These are phyloP conservation scores for Drosophila lutescens DNA, from an alignment of 2,888 invertebrate genomes.

Conservation along the genomic window DNA sequence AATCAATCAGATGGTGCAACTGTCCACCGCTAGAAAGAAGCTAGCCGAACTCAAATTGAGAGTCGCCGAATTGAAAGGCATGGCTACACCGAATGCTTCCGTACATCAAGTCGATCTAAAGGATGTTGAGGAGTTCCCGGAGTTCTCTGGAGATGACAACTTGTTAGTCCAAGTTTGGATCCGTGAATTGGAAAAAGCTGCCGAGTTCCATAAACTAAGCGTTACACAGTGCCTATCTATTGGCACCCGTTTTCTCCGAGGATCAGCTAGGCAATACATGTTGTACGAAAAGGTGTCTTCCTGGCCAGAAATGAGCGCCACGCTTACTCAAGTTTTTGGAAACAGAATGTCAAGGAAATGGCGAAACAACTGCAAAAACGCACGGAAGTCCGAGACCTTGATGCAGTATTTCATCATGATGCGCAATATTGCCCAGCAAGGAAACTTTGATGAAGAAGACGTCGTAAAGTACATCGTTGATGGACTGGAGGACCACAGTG, in stretches of 20 bases:
- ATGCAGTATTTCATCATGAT: background rate
- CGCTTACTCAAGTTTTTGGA: background rate
- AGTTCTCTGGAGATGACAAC: background rate
- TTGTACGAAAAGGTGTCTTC: background rate
- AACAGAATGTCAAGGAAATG: background rate
- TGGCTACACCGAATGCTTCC: too few species aligned
- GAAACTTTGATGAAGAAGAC: background rate
- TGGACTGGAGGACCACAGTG: background rate
- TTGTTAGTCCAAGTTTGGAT: background rate
- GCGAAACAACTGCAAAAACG: background rate
- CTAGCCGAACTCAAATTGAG: too few species aligned
- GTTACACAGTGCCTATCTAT: background rate
- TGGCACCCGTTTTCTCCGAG: background rate
- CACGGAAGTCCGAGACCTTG: background rate
- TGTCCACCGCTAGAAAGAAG: too few species aligned
- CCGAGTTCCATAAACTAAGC: background rate
- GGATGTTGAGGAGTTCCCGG: background rate
- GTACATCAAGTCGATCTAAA: too few species aligned
- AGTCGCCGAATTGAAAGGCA: too few species aligned
- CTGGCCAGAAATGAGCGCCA: conserved; percentile 1
- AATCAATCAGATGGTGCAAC: too few species aligned
- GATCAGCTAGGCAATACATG: conserved; percentile 1
- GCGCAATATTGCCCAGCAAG: background rate
- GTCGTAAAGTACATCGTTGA: background rate
- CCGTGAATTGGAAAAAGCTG: background rate